Percentiles rank a stretch among this genome's conserved stretches.
Conservation (phyloP, 2,888 invertebrate species). For the Neuroscelio doddi region DNA sequence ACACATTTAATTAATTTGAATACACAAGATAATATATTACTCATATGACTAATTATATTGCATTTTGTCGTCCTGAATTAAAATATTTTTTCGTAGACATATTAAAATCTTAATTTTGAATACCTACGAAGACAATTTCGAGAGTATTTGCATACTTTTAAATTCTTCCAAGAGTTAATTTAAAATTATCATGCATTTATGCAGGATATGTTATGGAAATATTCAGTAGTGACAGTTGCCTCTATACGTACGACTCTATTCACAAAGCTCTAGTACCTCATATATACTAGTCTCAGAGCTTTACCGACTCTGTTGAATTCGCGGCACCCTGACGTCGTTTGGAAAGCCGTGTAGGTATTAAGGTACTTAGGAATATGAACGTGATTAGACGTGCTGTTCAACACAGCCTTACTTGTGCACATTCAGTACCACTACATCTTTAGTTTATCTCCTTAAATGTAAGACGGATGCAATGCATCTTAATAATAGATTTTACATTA, state of each 20-base stretch:
- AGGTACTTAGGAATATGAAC: slow-evolving; percentile 15
- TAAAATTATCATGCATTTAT: slow-evolving; percentile 2
- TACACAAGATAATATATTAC: no score
- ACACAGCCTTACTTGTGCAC: slow-evolving; percentile 7
- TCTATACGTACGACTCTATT: slow-evolving; percentile 1
- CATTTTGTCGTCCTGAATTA: no score
- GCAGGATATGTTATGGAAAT: background rate
- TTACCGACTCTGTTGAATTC: slow-evolving; percentile 8
- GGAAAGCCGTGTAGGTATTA: slow-evolving; percentile 9
- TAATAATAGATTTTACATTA: no score
- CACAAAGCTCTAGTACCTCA: slow-evolving; percentile 3
- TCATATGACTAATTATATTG: no score
- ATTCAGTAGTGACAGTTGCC: slow-evolving; percentile 12
- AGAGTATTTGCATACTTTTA: no score
- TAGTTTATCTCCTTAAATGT: no score
- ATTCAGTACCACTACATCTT: no score
- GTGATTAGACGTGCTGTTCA: slow-evolving; percentile 14
- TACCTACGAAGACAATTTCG: no score
- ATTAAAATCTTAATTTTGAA: no score
- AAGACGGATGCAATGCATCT: no score
- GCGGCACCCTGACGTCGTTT: slow-evolving; percentile 5
- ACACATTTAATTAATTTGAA: background rate
- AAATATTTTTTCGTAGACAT: no score
- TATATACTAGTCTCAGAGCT: slow-evolving; percentile 4
- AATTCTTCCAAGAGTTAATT: background rate